Evolutionary conservation across 2,888 invertebrate species (phyloP).

Genomic region (Lamproptera curius): DNA sequence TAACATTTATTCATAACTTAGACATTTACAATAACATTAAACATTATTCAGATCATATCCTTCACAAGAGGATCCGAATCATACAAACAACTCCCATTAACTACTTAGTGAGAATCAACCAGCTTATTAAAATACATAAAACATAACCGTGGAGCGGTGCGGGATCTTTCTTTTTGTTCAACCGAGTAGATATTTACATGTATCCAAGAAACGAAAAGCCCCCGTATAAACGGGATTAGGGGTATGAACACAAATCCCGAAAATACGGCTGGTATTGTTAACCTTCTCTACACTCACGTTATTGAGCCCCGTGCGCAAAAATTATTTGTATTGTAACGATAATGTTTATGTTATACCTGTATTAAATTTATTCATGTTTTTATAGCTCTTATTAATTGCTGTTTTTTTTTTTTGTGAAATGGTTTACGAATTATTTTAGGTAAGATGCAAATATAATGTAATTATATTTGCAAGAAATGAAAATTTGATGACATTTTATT

Average conservation of each 20-base stretch:
- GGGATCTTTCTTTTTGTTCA: constrained; percentile 10
- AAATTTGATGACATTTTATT: too few species aligned
- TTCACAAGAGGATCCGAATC: too few species aligned
- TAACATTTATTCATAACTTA: too few species aligned
- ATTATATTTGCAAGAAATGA: too few species aligned
- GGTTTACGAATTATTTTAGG: too few species aligned
- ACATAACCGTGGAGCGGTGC: constrained; percentile 3
- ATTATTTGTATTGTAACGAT: not conserved
- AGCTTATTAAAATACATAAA: not conserved
- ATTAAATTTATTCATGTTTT: too few species aligned
- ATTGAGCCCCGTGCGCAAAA: constrained; percentile 10
- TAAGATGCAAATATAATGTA: too few species aligned
- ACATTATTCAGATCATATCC: too few species aligned
- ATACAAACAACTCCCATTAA: constrained; percentile 3
- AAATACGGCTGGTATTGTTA: constrained; percentile 14
- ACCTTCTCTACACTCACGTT: constrained; percentile 13
- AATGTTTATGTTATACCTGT: not conserved
- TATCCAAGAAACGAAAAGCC: constrained; percentile 14
- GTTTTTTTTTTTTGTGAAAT: too few species aligned
- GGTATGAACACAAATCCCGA: constrained; percentile 19
- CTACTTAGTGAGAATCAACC: not conserved
- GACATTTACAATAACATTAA: too few species aligned
- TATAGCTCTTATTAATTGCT: too few species aligned
- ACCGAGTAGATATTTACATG: constrained; percentile 16
- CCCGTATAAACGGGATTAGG: constrained; percentile 17